Percentiles rank a stretch among this genome's conserved stretches.
phyloP scores from a whole-genome alignment of 2,888 invertebrate species.

The Morpho achilles region DNA sequence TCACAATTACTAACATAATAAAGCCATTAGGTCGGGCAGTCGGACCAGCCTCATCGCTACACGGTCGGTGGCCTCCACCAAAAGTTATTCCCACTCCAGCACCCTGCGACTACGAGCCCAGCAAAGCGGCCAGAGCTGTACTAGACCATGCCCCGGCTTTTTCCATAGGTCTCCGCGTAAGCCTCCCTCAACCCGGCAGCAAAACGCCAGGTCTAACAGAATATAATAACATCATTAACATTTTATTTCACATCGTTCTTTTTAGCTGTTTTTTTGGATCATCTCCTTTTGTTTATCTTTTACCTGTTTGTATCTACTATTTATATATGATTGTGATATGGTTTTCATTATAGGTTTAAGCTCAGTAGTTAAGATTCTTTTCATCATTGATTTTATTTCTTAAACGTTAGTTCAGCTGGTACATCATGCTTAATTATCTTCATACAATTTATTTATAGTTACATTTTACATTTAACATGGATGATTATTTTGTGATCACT shows the following conservation, averaged over 20 bases:
- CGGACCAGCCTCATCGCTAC: constrained; percentile 88
- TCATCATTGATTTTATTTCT: neutral
- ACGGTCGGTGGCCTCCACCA: constrained; percentile 86
- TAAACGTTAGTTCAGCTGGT: neutral
- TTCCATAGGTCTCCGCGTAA: constrained; percentile 80
- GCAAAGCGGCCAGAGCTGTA: constrained; percentile 80
- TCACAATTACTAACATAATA: constrained; percentile 3
- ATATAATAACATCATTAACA: neutral
- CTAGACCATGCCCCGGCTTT: constrained; percentile 80
- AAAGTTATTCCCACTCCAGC: constrained; percentile 86
- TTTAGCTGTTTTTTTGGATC: neutral
- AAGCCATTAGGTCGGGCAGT: constrained; percentile 79
- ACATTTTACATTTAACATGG: too few relatives aligned
- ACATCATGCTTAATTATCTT: too few relatives aligned
- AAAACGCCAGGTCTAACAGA: constrained; percentile 74
- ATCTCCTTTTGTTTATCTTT: neutral
- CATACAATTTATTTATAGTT: too few relatives aligned
- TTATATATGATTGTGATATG: neutral
- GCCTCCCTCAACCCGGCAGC: constrained; percentile 60
- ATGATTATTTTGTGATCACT: too few relatives aligned
- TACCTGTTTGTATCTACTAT: too few relatives aligned
- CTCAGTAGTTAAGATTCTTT: neutral
- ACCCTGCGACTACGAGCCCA: constrained; percentile 93
- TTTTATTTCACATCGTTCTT: constrained; percentile 1
- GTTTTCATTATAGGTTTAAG: neutral